Base-by-base conservation (phyloP, 2,888 invertebrate species). In the Onchidella celtica region DNA sequence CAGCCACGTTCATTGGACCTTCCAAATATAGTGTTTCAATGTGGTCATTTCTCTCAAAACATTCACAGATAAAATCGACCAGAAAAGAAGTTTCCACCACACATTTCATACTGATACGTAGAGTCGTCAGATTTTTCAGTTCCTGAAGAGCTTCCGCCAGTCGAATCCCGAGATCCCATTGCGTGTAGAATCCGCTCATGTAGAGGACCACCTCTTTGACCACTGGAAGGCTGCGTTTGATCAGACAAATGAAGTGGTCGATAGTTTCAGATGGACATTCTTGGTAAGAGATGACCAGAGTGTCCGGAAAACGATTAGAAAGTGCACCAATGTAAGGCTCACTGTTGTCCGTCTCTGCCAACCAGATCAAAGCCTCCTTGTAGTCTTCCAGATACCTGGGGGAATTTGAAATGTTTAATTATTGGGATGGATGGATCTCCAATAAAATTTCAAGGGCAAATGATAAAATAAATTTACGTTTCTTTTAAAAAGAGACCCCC, bases 1-100 rank as follows among this genome's bases (percentile, higher is more conserved):
- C 83, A 0, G 83, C 86, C 17, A 84, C 81, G 74, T 86, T 86
- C 74, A 86, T 82, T 0, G 86, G 86, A 0, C 85, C 86, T 24
- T 84, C 83, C 29, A 86, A 38, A 14, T 83, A 80, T 24, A 86
- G 66, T 36, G 75, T 83, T 55, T 82, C 79, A 14, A 83, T 72
- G 38, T 79, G 79, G 1, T 27, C 24, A 59, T 84, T 83, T n/a
- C 59, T 77, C n/a, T 84, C 83, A 47, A 86, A 85, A 38, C 81
- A 81, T 38, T 80, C 83, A 59, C 86, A 86, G 21, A 86, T 38
- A 29, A 86, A 84, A 14, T 80, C 77, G 29, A 85, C 85, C 40
- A 85, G 72, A 57, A 85, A 84, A 0, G 83, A 57, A 0, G 85
- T 85, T n/a, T 86, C 84, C 61, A 81, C 84, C 17, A 86, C 82